Percentiles rank a stretch among this genome's conserved stretches.
Evolutionary conservation across 1,140 invertebrate genomes (phyloP).

Genomic region (Steinernema khuongi): DNA sequence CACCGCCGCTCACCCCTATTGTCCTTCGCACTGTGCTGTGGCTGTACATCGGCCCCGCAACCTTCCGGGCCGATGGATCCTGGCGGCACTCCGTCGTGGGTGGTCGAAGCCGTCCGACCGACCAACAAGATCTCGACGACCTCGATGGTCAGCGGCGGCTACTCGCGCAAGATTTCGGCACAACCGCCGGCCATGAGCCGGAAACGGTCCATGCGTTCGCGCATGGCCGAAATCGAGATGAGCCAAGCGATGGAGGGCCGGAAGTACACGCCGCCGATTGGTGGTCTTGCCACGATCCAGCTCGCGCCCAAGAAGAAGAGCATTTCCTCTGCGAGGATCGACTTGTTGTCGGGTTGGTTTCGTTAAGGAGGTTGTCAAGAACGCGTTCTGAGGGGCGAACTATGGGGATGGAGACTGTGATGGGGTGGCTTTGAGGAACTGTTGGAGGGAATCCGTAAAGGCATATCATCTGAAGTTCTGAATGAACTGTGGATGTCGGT

Average conservation of each 20-base stretch:
- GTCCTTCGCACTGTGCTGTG: background rate
- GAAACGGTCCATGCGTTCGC: slow-evolving; percentile 21
- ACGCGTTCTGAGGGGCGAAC: background rate
- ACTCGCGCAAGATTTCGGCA: background rate
- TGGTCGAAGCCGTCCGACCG: slow-evolving; percentile 4
- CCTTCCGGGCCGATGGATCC: background rate
- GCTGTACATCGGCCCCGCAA: background rate
- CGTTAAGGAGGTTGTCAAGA: background rate
- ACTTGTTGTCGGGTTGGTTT: slow-evolving; percentile 23
- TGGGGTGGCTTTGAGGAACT: background rate
- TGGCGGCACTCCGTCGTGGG: slow-evolving; percentile 13
- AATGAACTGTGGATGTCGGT: background rate
- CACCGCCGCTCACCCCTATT: background rate
- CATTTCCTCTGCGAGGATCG: slow-evolving; percentile 24
- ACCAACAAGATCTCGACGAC: background rate
- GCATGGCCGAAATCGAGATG: slow-evolving; percentile 23
- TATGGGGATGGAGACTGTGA: background rate
- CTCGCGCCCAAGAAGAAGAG: slow-evolving; percentile 20
- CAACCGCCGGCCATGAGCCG: background rate
- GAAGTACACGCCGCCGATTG: background rate
- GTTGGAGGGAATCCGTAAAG: background rate
- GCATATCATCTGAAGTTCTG: background rate
- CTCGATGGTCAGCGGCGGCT: background rate
- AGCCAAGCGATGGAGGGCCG: background rate
- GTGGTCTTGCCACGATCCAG: background rate